A percentile compares a stretch with the other conserved stretches of the same genome.
Evolutionary conservation across 2,113 vertebrate genomes (phyloP).

Genomic region (Connochaetes taurinus): DNA sequence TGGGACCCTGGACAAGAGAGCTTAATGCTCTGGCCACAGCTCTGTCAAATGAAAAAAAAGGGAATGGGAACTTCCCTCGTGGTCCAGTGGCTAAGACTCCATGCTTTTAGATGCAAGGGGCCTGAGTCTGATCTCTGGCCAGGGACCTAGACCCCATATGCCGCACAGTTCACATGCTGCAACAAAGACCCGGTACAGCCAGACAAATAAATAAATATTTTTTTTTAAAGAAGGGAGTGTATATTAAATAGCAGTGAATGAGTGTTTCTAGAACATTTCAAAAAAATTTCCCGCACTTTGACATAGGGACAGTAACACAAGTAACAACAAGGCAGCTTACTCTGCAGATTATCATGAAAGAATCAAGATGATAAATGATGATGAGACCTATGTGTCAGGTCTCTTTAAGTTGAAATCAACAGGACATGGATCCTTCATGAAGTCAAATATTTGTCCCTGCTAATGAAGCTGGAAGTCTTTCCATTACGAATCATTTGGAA

Average conservation of each 20-base stretch:
- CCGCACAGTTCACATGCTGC: not conserved
- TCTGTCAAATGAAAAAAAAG: not conserved
- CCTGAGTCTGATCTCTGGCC: not conserved
- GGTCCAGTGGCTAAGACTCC: not conserved
- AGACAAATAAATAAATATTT: not conserved
- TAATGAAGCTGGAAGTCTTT: not conserved
- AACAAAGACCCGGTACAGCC: not conserved
- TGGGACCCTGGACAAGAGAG: not conserved
- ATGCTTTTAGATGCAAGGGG: not conserved
- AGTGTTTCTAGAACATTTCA: not conserved
- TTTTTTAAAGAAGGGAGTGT: not conserved
- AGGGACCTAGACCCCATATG: not conserved
- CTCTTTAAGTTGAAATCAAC: slow-evolving; percentile 24
- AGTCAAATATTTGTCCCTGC: slow-evolving; percentile 66
- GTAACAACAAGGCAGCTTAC: not conserved
- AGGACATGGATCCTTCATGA: not conserved
- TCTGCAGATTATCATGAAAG: not conserved
- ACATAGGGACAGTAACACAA: not conserved
- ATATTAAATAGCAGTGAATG: not conserved
- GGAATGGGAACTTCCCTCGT: not conserved
- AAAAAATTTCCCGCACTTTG: not conserved
- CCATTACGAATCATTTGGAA: slow-evolving; percentile 32
- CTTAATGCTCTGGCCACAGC: not conserved
- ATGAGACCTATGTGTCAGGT: not conserved
- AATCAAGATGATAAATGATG: not conserved